These are phyloP conservation scores for Perdita meconis DNA, from an alignment of 2,888 invertebrate genomes.

Conservation along the genomic window DNA sequence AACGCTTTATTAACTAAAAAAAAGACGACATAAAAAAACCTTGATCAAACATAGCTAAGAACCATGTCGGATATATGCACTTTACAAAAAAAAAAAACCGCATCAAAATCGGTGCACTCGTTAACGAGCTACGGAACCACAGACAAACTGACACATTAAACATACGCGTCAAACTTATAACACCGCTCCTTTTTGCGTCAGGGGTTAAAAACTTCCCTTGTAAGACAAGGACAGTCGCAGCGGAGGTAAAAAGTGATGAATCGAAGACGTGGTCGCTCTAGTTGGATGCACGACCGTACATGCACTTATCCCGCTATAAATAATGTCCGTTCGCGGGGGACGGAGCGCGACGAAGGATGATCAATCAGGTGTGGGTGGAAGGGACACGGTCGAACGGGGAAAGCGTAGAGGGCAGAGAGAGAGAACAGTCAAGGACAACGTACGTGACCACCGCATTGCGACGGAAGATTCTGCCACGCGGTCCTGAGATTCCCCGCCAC, in stretches of 20 bases:
- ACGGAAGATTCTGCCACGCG: conserved; percentile 64
- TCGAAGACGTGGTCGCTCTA: conserved; percentile 5
- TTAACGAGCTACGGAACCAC: too few species aligned
- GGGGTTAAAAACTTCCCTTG: too few species aligned
- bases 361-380: conserved; percentile 67
- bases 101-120: too few species aligned
- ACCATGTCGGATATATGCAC: too few species aligned
- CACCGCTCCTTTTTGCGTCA: too few species aligned
- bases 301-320: conserved; percentile 65
- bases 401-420: too few species aligned
- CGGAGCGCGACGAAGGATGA: conserved; percentile 71
- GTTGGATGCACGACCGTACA: conserved; percentile 26
- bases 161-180: too few species aligned
- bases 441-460: conserved; percentile 72
- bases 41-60: too few species aligned
- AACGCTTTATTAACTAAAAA: too few species aligned
- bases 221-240: not conserved
- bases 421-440: conserved; percentile 69
- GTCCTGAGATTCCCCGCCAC: conserved; percentile 49
- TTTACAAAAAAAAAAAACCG: too few species aligned
- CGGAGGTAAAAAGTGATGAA: conserved; percentile 23
- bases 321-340: conserved; percentile 66
- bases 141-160: too few species aligned
- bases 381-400: conserved; percentile 30
- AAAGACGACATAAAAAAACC: too few species aligned